Evolutionary conservation across 2,888 invertebrate genomes (phyloP), one percentile per base, ranked within the genome.

Genomic region (Heliconius hortense): DNA sequence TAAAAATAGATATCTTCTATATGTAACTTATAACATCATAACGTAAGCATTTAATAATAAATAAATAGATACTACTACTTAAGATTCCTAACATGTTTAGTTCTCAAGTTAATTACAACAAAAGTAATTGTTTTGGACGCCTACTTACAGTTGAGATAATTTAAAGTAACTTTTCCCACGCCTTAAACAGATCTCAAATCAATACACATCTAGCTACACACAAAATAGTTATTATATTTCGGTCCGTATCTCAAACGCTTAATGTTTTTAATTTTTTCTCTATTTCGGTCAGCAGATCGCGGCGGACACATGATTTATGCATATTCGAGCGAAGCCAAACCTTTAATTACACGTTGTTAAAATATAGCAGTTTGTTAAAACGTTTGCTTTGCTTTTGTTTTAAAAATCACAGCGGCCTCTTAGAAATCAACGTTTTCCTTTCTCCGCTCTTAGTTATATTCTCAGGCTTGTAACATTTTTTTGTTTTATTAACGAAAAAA

Each of bases 301-400:
- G 85, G 93, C 92, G 89, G 90, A 89, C 88, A 88, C 87, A 92
- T 94, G 94, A 94, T 94, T 94, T 94, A 94, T 94, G 94, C 94
- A 94, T 92, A 93, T 93, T 87, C 92, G 90, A 92, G 88, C 88
- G 89, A 89, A 87, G 89, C 91, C 92, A 90, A 92, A 93, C 93
- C 94, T 94, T 94, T 94, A 94, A 94, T 94, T 94, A 94, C 90
- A 93, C 87, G 94, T 94, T 94, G 94, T 94, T 94, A 94, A 94
- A 93, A 94, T 94, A 94, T 94, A 93, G 92, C 94, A 93, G 94
- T 93, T 93, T 92, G 93, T 94, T 93, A 93, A 92, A 93, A 91
- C 89, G 90, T 91, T 91, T 85, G 84, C 85, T 82, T 83, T 88
- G 89, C 91, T 93, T 94, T 94, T 93, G 93, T 93, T 93, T 94